Conservation (phyloP, 2,888 invertebrate species). For the Eudasyphora cyanicolor region DNA sequence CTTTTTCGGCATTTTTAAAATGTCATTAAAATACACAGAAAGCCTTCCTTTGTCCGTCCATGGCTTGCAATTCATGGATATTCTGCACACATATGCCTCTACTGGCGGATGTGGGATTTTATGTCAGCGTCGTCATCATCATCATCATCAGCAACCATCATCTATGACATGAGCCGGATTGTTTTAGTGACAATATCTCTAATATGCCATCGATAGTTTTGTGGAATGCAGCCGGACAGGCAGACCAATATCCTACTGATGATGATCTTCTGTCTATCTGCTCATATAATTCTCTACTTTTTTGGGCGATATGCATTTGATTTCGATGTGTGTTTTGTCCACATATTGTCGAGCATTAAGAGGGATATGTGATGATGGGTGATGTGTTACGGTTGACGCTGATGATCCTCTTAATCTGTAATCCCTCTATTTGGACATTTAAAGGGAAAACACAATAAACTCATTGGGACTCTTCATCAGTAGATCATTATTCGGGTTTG, state of each 20-base stretch:
- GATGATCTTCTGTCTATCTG: not conserved
- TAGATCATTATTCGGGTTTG: not conserved
- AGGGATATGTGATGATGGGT: too few species aligned
- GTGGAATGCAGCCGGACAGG: constrained; percentile 15
- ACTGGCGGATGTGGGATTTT: not conserved
- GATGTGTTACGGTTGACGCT: constrained; percentile 60
- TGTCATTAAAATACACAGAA: constrained; percentile 24
- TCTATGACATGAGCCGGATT: constrained; percentile 41
- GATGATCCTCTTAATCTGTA: constrained; percentile 57
- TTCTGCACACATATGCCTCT: not conserved
- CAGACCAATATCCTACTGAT: constrained; percentile 7
- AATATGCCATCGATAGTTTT: constrained; percentile 54
- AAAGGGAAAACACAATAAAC: constrained; percentile 36
- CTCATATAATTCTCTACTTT: not conserved
- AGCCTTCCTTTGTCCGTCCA: not conserved
- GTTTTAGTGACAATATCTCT: constrained; percentile 43
- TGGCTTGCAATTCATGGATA: constrained; percentile 5
- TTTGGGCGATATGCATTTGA: not conserved
- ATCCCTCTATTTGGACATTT: constrained; percentile 66
- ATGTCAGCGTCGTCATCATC: too few species aligned
- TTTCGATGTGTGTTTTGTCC: not conserved
- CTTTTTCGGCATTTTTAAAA: constrained; percentile 29
- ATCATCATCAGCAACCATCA: too few species aligned
- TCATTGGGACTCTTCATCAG: too few species aligned
- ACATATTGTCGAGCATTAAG: constrained; percentile 37